phyloP scores from a whole-genome alignment of 2,797 vertebrate genomes.

The Momotus momota region DNA sequence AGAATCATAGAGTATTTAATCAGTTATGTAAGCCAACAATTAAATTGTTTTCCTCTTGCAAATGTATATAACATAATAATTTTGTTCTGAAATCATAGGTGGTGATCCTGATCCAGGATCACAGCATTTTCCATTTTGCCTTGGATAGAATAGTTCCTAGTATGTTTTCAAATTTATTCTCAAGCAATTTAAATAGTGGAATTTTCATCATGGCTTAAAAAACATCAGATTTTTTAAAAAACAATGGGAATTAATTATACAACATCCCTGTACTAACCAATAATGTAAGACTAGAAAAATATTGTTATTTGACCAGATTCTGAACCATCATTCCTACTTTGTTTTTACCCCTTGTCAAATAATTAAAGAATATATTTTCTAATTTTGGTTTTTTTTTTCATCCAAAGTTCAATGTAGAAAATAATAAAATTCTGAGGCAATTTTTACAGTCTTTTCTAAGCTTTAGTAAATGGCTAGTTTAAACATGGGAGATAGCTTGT shows the following conservation, averaged over 20 bases:
- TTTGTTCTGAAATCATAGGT: neutral
- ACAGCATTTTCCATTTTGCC: neutral
- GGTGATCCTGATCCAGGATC: neutral
- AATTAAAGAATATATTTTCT: neutral
- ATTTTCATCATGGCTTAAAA: neutral
- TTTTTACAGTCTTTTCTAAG: neutral
- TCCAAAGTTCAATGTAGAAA: neutral
- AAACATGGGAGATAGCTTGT: neutral
- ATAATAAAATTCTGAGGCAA: neutral
- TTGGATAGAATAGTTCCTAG: neutral
- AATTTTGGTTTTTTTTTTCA: neutral
- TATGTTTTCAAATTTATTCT: neutral
- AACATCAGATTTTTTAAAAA: neutral
- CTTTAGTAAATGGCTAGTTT: neutral
- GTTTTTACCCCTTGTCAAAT: neutral
- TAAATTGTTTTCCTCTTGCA: neutral
- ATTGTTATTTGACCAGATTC: neutral
- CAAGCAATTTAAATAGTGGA: neutral
- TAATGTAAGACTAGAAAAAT: neutral
- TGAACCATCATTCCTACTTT: neutral
- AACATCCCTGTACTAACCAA: neutral
- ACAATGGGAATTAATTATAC: neutral
- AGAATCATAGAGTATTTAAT: neutral
- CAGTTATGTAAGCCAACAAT: neutral
- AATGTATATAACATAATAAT: neutral